Evolutionary conservation across 2,888 invertebrate genomes (phyloP).

Genomic region (Prosapia bicincta): DNA sequence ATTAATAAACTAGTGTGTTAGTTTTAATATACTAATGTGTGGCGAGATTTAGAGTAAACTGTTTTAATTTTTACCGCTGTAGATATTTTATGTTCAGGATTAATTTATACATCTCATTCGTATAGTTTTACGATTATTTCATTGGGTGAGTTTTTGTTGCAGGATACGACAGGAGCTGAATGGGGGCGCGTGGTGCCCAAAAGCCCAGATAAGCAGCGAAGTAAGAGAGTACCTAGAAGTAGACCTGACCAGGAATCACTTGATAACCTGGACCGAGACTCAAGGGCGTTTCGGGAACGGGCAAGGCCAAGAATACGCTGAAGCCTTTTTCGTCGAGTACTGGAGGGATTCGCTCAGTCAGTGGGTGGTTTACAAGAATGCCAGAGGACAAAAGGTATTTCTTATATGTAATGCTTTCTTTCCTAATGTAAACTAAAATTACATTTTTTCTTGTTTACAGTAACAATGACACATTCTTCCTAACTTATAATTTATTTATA

Average conservation of each 20-base stretch:
- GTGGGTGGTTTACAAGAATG: slow-evolving; percentile 78
- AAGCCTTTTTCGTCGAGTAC: slow-evolving; percentile 79
- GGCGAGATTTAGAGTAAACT: no score
- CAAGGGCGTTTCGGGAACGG: slow-evolving; percentile 92
- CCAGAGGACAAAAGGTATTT: slow-evolving; percentile 68
- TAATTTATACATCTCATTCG: no score
- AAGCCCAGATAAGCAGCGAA: slow-evolving; percentile 69
- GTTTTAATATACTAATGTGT: no score
- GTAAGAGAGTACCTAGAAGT: slow-evolving; percentile 81
- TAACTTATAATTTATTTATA: no score
- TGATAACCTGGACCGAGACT: slow-evolving; percentile 81
- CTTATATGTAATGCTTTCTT: no score
- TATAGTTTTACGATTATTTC: no score
- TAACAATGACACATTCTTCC: no score
- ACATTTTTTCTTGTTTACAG: no score
- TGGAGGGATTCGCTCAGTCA: slow-evolving; percentile 64
- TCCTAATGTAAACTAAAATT: no score
- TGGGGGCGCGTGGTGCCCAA: slow-evolving; percentile 93
- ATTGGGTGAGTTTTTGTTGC: slow-evolving; percentile 44
- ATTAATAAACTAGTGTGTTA: no score
- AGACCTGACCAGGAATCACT: slow-evolving; percentile 67
- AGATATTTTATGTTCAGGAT: no score
- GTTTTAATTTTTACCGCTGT: no score
- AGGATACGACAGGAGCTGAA: slow-evolving; percentile 82
- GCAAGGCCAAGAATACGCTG: slow-evolving; percentile 83